Evolutionary conservation across 2,797 vertebrate genomes (phyloP), one percentile per base, ranked within the genome.

Genomic region (Microctenopoma stevenorrisi): DNA sequence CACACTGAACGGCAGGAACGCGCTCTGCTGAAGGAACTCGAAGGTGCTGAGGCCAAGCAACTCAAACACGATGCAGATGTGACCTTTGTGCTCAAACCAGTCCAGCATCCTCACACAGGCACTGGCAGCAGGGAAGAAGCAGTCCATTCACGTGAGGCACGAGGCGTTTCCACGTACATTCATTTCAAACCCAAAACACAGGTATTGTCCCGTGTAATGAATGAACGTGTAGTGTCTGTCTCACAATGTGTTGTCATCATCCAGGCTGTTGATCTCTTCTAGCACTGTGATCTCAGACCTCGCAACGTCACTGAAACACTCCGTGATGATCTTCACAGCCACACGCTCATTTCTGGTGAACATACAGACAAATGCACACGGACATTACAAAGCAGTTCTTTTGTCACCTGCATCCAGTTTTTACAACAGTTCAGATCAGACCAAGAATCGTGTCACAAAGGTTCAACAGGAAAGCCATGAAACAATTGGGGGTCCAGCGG

Each of bases 61-160:
- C 86, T 99, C 96, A 63, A 98, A 96, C 59, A 95, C 97, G 69
- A 99, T 97, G 90, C 97, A 98, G 80, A 96, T 84, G 48, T 99
- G 97, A 58, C 96, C 96, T 28, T 95, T 89, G 63, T 97, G 93
- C 86, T 97, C 94, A 88, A 99, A 99, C 96, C 95, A 97, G 81
- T 97, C 96, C 74, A 97, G 79, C 96, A 99, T 98, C 80, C 96
- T 93, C 73, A 98, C 97, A 25, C 97, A 98, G 52, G 95, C 94
- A 60, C 97, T 99, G 87, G 9, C 8, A 2, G 9, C 14, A 53
- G 14, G 70, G 18, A 50, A 40, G 8, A 35, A 51, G n/a, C 0
- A 14, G 28, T 1, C 9, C 2, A 0, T 13, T 25, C 16, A 35
- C 46, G 56, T 5, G 2, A 35, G 11, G 9, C 37, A 38, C 12